Conservation (phyloP, 2,888 invertebrate genomes). For the Drosophila hawaiiensis region DNA sequence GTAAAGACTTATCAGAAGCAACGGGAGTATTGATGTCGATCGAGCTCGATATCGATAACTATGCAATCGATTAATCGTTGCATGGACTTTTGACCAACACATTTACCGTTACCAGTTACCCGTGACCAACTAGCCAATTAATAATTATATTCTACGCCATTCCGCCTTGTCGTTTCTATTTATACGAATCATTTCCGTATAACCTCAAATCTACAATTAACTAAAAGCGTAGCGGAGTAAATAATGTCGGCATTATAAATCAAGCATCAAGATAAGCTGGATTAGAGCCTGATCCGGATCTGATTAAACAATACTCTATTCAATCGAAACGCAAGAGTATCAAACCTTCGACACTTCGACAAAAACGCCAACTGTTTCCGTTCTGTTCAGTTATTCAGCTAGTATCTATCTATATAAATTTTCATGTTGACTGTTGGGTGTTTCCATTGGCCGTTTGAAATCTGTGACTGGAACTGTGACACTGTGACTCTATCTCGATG, state of each 20-base stretch:
- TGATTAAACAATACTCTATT: background rate
- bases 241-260: background rate
- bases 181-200: constrained; percentile 4
- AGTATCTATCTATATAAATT: background rate
- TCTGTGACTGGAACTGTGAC: constrained; percentile 19
- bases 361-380: too few species aligned
- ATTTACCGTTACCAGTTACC: background rate
- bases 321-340: constrained; percentile 1
- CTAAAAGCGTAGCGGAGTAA: background rate
- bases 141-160: constrained; percentile 34
- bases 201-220: background rate
- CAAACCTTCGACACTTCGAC: background rate
- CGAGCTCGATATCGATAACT: constrained; percentile 23
- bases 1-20: constrained; percentile 23
- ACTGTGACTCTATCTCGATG: constrained; percentile 37
- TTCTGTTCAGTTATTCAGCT: background rate
- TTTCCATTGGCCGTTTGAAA: constrained; percentile 31
- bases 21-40: background rate
- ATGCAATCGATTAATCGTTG: constrained; percentile 36
- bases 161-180: constrained; percentile 30
- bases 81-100: background rate
- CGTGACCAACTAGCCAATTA: constrained; percentile 11
- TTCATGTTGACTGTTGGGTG: background rate
- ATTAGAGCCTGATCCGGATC: background rate
- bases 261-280: background rate